Evolutionary conservation across 2,888 invertebrate species (phyloP).

Genomic region (Octodonta nipae): DNA sequence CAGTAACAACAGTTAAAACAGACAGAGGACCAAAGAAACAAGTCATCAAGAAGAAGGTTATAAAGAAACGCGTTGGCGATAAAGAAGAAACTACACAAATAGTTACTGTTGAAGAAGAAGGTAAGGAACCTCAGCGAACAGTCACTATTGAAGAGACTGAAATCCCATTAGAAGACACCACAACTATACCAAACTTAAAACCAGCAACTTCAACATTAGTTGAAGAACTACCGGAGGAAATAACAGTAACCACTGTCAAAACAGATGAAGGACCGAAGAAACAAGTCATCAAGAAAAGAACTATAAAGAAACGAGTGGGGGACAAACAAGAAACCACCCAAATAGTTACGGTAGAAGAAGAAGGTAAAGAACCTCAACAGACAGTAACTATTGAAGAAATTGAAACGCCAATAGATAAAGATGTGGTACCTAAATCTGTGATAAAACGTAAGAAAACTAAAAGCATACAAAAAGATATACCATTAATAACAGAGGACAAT

Average conservation of each 20-base stretch:
- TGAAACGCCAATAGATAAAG: conserved; percentile 21
- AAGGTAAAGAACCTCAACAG: conserved; percentile 22
- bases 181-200: conserved; percentile 14
- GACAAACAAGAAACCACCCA: conserved; percentile 16
- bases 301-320: conserved; percentile 29
- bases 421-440: conserved; percentile 11
- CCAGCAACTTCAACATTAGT: conserved; percentile 27
- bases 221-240: conserved; percentile 12
- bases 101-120: conserved; percentile 29
- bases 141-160: conserved; percentile 24
- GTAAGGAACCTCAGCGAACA: conserved; percentile 32
- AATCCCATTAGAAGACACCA: conserved; percentile 11
- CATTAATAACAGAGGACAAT: conserved; percentile 19
- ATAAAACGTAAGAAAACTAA: conserved; percentile 18
- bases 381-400: conserved; percentile 31
- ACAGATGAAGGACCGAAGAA: conserved; percentile 17
- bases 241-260: conserved; percentile 6
- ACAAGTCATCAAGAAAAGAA: conserved; percentile 22
- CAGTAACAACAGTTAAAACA: conserved; percentile 16
- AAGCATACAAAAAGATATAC: conserved; percentile 15
- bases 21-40: conserved; percentile 19
- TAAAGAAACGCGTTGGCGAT: conserved; percentile 32
- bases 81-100: conserved; percentile 27
- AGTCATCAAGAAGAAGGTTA: conserved; percentile 23
- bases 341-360: conserved; percentile 25